Evolutionary conservation across 2,888 invertebrate genomes (phyloP).

Genomic region (Melieria omissa): DNA sequence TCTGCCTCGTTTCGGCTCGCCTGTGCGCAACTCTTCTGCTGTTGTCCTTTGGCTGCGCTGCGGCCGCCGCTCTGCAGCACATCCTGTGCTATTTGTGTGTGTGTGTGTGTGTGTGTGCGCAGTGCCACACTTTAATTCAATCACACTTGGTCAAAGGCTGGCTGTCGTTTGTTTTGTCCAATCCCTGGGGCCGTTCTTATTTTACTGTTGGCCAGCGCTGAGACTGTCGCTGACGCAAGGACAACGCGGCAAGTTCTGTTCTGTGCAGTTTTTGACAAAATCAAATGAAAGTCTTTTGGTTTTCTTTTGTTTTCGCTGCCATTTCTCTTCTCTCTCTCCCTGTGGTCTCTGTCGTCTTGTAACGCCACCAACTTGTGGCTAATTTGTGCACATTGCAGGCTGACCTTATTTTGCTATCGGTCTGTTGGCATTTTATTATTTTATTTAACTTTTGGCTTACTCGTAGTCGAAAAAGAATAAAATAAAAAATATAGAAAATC

Average conservation of each 20-base stretch:
- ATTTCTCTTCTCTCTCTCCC: background rate
- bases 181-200: conserved; percentile 22
- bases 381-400: conserved; percentile 5
- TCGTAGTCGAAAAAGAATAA: background rate
- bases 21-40: background rate
- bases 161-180: conserved; percentile 26
- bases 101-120: background rate
- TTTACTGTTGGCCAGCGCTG: background rate
- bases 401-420: conserved; percentile 2
- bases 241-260: background rate
- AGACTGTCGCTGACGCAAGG: background rate
- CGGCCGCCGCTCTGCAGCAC: background rate
- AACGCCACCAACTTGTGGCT: background rate
- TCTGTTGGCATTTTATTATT: background rate
- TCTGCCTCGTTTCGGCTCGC: background rate
- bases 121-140: conserved; percentile 37
- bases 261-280: background rate
- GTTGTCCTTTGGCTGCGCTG: background rate
- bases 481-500: too few species aligned
- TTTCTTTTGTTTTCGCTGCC: background rate
- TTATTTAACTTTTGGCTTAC: background rate
- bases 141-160: conserved; percentile 34
- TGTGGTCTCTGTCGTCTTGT: too few species aligned
- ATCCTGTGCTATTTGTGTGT: too few species aligned
- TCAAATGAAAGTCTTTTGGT: background rate